Base-by-base conservation (phyloP, 2,888 invertebrate genomes). In the Cephalotes varians region DNA sequence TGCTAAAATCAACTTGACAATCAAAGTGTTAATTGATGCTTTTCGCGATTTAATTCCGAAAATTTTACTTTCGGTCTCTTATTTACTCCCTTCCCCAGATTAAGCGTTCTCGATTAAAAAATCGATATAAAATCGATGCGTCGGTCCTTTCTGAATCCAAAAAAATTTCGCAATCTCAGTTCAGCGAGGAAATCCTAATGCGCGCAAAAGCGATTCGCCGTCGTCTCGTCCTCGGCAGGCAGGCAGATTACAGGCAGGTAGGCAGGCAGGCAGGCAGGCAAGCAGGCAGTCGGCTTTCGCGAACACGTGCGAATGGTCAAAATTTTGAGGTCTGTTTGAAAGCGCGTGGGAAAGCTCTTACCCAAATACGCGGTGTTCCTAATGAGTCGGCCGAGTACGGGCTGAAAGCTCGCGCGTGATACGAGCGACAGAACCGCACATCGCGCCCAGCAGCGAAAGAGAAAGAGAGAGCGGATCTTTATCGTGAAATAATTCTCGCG, bases 321-420 rank as follows among this genome's bases (percentile, higher is more conserved):
- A 90, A 91, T 90, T 91, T 90, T 90, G 91, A 91, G 79, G 69
- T 84, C 62, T 72, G 79, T 62, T 83, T 82, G 85, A 84, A 81
- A 89, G 87, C 85, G 65, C 83, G 62, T 80, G 40, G 79, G 80
- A 83, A 82, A 83, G 81, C 90, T 90, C 88, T 90, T 87, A 90
- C 69, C 86, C 84, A 87, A 90, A 90, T 90, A 90, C 86, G 83
- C 64, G 85, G 86, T 85, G 87, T 91, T 91, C 89, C 89, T 91
- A 91, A 91, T 91, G 90, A 91, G 91, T 87, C 83, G 83, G 74
- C 85, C 84, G 85, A 87, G 85, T 88, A 86, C 82, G 84, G 82
- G 79, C 64, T 87, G 60, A n/a, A 47, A 34, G 73, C 84, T 79
- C 34, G 64, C 51, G 79, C 51, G 28, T 28, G 71, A 72, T 56